A percentile compares a stretch with the other conserved stretches of the same genome.
phyloP scores from a whole-genome alignment of 2,888 invertebrate species.

The Amphipyra berbera region DNA sequence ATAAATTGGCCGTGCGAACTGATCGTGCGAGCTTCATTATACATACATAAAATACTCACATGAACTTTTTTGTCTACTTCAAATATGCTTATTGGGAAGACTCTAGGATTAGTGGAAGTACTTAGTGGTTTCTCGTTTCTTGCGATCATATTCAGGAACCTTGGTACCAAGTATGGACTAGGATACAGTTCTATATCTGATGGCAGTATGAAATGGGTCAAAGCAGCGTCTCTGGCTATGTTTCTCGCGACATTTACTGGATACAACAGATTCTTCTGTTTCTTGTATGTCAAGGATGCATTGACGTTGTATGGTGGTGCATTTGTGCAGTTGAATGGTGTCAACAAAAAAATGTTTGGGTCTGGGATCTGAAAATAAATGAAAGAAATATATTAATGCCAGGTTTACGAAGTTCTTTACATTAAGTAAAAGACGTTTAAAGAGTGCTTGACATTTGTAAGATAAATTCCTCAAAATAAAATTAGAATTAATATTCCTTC shows the following conservation, averaged over 20 bases:
- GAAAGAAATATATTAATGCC: conserved; percentile 7
- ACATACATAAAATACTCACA: conserved; percentile 67
- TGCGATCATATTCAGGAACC: conserved; percentile 96
- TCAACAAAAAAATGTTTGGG: conserved; percentile 90
- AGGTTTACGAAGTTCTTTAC: too few species aligned
- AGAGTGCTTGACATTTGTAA: too few species aligned
- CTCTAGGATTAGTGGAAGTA: conserved; percentile 90
- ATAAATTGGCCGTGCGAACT: too few species aligned
- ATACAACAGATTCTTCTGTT: conserved; percentile 94
- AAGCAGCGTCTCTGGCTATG: conserved; percentile 95
- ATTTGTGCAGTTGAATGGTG: conserved; percentile 93
- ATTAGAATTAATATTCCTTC: neutral
- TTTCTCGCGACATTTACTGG: conserved; percentile 97
- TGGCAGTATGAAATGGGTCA: conserved; percentile 95
- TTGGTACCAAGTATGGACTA: conserved; percentile 94
- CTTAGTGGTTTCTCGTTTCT: conserved; percentile 92
- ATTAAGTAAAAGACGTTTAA: too few species aligned
- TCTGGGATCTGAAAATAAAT: conserved; percentile 91
- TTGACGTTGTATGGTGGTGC: conserved; percentile 92
- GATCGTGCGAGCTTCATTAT: too few species aligned
- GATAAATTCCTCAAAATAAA: too few species aligned
- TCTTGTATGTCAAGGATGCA: conserved; percentile 93
- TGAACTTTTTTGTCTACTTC: conserved; percentile 92
- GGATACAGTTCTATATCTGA: conserved; percentile 98
- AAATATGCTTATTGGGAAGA: conserved; percentile 96